Evolutionary conservation across 23 tunicate genomes (phyloP), one percentile per base, ranked within the genome.

Genomic region (Aplidium turbinatum): DNA sequence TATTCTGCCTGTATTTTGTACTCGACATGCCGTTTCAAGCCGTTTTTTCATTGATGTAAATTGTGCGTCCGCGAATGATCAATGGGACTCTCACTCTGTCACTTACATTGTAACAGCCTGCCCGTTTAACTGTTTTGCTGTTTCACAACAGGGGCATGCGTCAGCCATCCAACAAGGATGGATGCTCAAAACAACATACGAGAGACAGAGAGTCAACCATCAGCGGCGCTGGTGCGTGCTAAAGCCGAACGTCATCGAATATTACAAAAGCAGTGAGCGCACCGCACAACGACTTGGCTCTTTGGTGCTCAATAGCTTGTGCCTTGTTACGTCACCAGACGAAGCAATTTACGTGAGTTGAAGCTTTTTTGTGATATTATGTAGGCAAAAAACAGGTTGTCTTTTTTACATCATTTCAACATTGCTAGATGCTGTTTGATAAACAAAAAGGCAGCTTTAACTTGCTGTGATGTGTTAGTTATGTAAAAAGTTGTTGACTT

Each of bases 141-240:
- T n/a, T 21, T 64, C 22, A 21, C 24, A 82, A 74, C 71, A 75
- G 30, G 82, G 69, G 0, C 90, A 83, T 42, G 85, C 52, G 18
- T 51, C 72, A 21, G 81, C 77, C 0, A 83, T 87, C 35, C 80
- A 69, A 19, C 97, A 90, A 72, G 97, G 97, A 39, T 90, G 97
- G 97, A 52, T 90, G 84, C 50, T 72, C 40, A 78, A 80, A 0
- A 75, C 80, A 6, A 45, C 65, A 20, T 56, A 38, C 27, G 70
- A 78, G 34, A 56, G 75, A 20, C 88, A 78, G 47, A 68, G 69
- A 35, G 31, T 66, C 70, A 54, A 66, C 30, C 78, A 83, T 42
- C 97, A 90, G 57, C 75, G 84, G 0, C 33, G 97, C 6, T 90
- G 79, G 79, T 90, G 83, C 48, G 82, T 85, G 18, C 50, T 90